Evolutionary conservation across 2,797 vertebrate genomes (phyloP).

Genomic region (Ficedula albicollis): DNA sequence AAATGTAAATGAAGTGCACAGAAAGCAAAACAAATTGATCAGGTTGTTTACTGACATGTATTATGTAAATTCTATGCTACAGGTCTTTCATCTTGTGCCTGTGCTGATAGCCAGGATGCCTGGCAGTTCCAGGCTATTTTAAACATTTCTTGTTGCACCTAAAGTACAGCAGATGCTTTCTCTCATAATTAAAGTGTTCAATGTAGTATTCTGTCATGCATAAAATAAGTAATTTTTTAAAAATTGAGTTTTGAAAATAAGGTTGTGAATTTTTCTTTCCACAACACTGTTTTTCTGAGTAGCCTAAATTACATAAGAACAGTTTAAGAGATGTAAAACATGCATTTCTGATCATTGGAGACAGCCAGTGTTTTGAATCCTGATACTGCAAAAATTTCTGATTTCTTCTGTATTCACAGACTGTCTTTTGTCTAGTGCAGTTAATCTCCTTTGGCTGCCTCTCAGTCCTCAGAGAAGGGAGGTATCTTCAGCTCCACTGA

Average conservation of each 20-base stretch:
- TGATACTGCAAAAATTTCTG: background rate
- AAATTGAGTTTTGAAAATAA: background rate
- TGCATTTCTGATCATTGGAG: background rate
- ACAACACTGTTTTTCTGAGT: background rate
- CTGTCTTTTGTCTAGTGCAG: background rate
- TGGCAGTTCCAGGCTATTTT: background rate
- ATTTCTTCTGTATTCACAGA: background rate
- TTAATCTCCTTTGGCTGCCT: background rate
- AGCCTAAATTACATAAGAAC: background rate
- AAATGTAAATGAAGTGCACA: slow-evolving; percentile 31
- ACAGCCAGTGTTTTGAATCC: background rate
- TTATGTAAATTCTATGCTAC: background rate
- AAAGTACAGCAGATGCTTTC: background rate
- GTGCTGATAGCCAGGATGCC: background rate
- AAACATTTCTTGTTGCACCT: background rate
- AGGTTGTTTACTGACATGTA: background rate
- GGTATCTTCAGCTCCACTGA: background rate
- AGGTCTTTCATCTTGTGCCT: background rate
- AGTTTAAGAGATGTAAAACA: background rate
- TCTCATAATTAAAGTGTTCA: background rate
- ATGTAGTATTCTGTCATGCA: background rate
- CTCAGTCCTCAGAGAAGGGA: background rate
- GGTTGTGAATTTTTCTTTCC: background rate
- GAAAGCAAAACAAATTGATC: slow-evolving; percentile 5
- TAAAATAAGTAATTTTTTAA: background rate